Evolutionary conservation across 2,888 invertebrate genomes (phyloP).

Genomic region (Noctua janthe): DNA sequence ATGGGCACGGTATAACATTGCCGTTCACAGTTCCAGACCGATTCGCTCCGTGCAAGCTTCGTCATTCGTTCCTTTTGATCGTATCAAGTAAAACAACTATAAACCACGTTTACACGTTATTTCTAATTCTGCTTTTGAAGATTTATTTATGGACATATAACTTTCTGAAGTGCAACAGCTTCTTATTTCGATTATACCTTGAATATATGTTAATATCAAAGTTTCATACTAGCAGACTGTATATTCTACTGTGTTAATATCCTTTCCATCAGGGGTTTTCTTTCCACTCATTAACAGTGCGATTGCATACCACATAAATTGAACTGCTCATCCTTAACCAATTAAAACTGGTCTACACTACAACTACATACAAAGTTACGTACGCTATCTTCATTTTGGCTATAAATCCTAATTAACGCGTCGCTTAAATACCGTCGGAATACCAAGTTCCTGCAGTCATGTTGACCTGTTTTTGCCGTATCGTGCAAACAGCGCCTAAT

Average conservation of each 20-base stretch:
- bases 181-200: not conserved
- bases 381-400: constrained; percentile 22
- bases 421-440: constrained; percentile 39
- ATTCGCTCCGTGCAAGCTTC: constrained; percentile 45
- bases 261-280: not conserved
- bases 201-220: not conserved
- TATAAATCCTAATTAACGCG: constrained; percentile 52
- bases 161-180: not conserved
- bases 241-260: not conserved
- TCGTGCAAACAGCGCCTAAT: constrained; percentile 61
- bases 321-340: not conserved
- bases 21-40: not conserved
- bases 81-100: constrained; percentile 52
- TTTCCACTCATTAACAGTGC: not conserved
- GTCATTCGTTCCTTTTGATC: constrained; percentile 58
- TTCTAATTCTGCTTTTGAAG: constrained; percentile 28
- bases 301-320: not conserved
- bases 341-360: not conserved
- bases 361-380: not conserved
- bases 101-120: constrained; percentile 29
- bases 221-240: not conserved
- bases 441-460: constrained; percentile 45
- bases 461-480: constrained; percentile 63
- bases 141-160: constrained; percentile 26
- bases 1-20: constrained; percentile 11